phyloP scores from a whole-genome alignment of 2,888 invertebrate species.

The Epicampocera succincta region DNA sequence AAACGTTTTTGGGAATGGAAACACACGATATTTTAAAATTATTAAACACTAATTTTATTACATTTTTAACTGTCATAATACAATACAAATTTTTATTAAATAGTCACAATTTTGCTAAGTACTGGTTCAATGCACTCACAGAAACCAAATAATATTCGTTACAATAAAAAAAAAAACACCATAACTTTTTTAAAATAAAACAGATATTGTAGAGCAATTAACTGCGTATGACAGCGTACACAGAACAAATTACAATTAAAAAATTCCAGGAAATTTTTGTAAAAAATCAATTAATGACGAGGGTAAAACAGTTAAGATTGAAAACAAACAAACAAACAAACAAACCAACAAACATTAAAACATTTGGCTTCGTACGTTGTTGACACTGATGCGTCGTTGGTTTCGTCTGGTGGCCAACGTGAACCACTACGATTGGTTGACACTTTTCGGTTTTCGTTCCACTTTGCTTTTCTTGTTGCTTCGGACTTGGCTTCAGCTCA shows the following conservation, averaged over 20 bases:
- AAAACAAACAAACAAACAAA: conserved; percentile 1
- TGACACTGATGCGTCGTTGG: conserved; percentile 4
- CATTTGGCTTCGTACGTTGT: conserved; percentile 3
- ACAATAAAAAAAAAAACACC: not conserved
- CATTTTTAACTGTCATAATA: too few relatives aligned
- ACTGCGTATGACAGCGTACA: not conserved
- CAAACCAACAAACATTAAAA: conserved; percentile 17
- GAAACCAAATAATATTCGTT: conserved; percentile 15
- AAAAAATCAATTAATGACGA: conserved; percentile 41
- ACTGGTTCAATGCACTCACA: too few relatives aligned
- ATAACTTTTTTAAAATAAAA: conserved; percentile 11
- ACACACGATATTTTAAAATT: too few relatives aligned
- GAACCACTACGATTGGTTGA: conserved; percentile 2
- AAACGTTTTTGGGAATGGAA: too few relatives aligned
- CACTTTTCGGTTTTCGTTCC: conserved; percentile 44
- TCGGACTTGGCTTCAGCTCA: conserved; percentile 7
- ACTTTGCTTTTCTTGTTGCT: not conserved
- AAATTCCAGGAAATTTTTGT: conserved; percentile 5
- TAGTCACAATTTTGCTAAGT: too few relatives aligned
- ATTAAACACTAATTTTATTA: too few relatives aligned
- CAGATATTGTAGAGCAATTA: conserved; percentile 17
- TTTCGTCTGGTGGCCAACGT: not conserved
- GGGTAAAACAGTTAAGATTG: too few relatives aligned
- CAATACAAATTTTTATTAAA: too few relatives aligned
- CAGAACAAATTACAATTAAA: conserved; percentile 33